phyloP scores from a whole-genome alignment of 2,888 invertebrate genomes.

The Metopia argyrocephala region DNA sequence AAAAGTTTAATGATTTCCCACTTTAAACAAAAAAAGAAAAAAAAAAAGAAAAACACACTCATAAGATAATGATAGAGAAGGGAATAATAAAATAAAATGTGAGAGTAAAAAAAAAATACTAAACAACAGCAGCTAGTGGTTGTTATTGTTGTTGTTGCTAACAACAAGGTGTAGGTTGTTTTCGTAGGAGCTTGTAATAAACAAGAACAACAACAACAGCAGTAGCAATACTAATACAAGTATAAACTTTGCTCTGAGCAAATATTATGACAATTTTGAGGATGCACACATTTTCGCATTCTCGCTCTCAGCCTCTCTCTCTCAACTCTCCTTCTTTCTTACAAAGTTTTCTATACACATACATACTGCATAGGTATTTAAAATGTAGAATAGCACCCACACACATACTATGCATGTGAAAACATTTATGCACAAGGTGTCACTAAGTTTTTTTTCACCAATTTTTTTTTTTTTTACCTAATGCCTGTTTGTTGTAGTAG shows the following conservation, averaged over 20 bases:
- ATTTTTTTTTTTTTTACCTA: background rate
- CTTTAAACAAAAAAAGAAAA: constrained; percentile 32
- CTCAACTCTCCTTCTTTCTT: too few species aligned
- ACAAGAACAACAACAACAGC: constrained; percentile 25
- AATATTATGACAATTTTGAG: constrained; percentile 68
- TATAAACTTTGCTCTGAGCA: constrained; percentile 70
- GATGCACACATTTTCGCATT: too few species aligned
- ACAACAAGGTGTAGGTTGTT: background rate
- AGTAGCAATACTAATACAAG: constrained; percentile 9
- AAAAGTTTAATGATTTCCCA: constrained; percentile 62
- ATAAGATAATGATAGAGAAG: constrained; percentile 56
- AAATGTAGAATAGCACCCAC: too few species aligned
- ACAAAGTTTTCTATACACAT: too few species aligned
- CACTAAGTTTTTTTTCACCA: constrained; percentile 17
- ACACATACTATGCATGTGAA: background rate
- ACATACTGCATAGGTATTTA: too few species aligned
- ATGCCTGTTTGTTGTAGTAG: constrained; percentile 17
- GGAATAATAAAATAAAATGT: constrained; percentile 24
- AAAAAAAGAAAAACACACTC: constrained; percentile 10
- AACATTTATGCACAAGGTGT: constrained; percentile 31
- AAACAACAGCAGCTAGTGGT: constrained; percentile 21
- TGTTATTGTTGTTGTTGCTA: constrained; percentile 4
- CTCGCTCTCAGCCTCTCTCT: constrained; percentile 21
- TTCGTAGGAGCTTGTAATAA: constrained; percentile 34
- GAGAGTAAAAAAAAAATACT: constrained; percentile 2